Percentiles rank a stretch among this genome's conserved stretches.
Evolutionary conservation across 2,888 invertebrate species (phyloP).

Genomic region (Hanleya hanleyi): DNA sequence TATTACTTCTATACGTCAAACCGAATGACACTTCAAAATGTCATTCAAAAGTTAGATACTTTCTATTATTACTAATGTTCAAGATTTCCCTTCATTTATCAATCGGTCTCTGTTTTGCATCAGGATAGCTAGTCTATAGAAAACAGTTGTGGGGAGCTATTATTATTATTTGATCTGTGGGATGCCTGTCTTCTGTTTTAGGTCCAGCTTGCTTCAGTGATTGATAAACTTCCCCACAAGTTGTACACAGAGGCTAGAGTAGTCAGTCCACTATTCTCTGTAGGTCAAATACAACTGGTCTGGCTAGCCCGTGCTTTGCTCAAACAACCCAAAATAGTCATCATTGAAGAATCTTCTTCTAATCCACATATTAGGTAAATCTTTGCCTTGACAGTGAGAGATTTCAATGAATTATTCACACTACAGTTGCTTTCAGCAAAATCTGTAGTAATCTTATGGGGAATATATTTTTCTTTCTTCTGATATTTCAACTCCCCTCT

Average conservation of each 20-base stretch:
- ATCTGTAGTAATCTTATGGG: no score
- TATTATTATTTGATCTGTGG: background rate
- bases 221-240: slow-evolving; percentile 46
- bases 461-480: no score
- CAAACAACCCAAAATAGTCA: slow-evolving; percentile 46
- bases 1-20: no score
- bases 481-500: no score
- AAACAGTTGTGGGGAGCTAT: background rate
- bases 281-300: slow-evolving; percentile 53
- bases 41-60: no score
- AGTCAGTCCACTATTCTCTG: slow-evolving; percentile 43
- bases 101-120: background rate
- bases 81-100: background rate
- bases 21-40: no score
- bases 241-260: slow-evolving; percentile 50
- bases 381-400: no score
- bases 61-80: no score
- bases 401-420: no score
- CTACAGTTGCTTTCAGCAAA: no score
- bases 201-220: slow-evolving; percentile 49
- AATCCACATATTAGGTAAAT: slow-evolving; percentile 45
- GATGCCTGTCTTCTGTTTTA: slow-evolving; percentile 19
- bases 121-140: background rate
- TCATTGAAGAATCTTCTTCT: slow-evolving; percentile 51
- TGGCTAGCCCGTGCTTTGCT: slow-evolving; percentile 55